These are phyloP conservation scores for Coracias cyanogaster DNA, from an alignment of 2,797 vertebrate species.

Conservation along the genomic window DNA sequence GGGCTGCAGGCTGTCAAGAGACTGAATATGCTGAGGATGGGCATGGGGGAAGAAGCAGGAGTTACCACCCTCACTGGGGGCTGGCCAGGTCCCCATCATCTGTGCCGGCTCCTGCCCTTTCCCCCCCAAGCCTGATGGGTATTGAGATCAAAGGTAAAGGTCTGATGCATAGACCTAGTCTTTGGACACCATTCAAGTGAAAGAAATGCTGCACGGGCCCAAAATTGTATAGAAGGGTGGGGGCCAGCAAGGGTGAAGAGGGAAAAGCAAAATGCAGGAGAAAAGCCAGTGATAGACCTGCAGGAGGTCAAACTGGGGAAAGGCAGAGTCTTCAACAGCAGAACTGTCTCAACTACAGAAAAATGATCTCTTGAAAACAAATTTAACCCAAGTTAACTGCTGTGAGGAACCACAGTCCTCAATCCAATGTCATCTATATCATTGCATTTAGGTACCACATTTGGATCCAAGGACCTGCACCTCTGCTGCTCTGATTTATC, in stretches of 20 bases:
- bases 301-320: background rate
- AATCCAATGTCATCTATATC: background rate
- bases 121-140: fast-evolving
- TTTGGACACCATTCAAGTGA: background rate
- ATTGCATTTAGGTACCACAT: background rate
- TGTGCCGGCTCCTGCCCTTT: background rate
- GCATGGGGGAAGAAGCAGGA: background rate
- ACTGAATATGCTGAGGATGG: background rate
- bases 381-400: background rate
- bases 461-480: background rate
- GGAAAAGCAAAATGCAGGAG: background rate
- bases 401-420: background rate
- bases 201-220: background rate
- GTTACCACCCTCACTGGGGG: background rate
- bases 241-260: background rate
- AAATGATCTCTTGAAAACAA: background rate
- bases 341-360: background rate
- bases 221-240: background rate
- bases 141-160: background rate
- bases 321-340: background rate
- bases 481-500: background rate
- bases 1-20: background rate
- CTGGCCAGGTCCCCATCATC: background rate
- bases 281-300: background rate
- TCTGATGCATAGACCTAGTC: background rate